Percentiles rank a stretch among this genome's conserved stretches.
These are phyloP conservation scores for Ceratosolen solmsi DNA, from an alignment of 1,140 invertebrate genomes.

Conservation along the genomic window DNA sequence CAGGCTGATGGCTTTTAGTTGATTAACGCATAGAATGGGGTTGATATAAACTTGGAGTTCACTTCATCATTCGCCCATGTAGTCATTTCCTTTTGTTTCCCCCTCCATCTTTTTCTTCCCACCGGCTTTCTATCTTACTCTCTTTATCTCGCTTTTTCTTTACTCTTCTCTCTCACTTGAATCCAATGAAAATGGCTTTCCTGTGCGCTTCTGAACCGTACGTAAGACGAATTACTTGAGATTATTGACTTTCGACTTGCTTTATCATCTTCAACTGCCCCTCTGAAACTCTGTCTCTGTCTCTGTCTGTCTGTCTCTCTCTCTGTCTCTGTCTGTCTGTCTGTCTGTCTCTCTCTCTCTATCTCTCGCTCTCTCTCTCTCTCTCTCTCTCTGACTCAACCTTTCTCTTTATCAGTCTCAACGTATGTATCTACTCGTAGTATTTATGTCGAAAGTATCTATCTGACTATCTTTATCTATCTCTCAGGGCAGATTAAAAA, in stretches of 20 bases:
- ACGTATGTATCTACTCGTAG: neutral
- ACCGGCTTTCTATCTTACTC: neutral
- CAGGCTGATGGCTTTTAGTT: conserved; percentile 51
- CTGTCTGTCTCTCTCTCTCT: neutral
- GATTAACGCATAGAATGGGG: conserved; percentile 44
- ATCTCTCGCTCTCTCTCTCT: neutral
- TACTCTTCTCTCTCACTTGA: neutral
- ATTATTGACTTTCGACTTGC: conserved; percentile 51
- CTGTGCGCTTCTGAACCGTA: conserved; percentile 23
- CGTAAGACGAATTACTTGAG: conserved; percentile 46
- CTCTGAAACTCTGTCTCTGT: neutral
- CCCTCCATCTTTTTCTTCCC: neutral
- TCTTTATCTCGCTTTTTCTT: neutral
- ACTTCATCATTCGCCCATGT: conserved; percentile 1
- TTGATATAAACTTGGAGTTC: neutral
- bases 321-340: neutral
- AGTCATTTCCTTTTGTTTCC: conserved; percentile 27
- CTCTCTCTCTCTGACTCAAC: neutral
- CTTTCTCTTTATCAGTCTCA: neutral
- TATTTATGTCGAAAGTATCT: neutral
- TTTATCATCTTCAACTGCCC: conserved; percentile 39
- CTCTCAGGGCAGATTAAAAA: conserved; percentile 17
- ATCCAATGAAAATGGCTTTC: conserved; percentile 42
- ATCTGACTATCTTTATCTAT: neutral
- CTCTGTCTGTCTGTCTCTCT: neutral